phyloP scores from a whole-genome alignment of 1,140 invertebrate species.

The Hylaeus volcanicus region DNA sequence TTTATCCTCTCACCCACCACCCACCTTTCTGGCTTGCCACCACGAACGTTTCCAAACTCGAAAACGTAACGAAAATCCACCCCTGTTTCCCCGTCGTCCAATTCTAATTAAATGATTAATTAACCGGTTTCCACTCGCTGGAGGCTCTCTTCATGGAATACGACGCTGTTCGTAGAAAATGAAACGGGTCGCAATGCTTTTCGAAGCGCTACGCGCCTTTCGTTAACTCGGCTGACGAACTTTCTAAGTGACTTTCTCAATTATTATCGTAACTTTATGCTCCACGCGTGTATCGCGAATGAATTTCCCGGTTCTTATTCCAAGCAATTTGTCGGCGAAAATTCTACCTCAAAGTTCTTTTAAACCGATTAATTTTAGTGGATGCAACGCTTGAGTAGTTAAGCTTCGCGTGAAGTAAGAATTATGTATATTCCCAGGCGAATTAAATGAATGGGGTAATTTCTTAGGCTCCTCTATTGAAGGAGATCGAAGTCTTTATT shows the following conservation, averaged over 20 bases:
- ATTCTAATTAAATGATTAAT: neutral
- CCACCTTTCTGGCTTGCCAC: no score
- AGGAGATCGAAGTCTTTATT: no score
- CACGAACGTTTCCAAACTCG: neutral
- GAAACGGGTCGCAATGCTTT: neutral
- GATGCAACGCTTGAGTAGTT: neutral
- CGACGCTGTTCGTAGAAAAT: neutral
- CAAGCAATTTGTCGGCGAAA: neutral
- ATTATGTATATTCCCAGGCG: no score
- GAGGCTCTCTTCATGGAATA: neutral
- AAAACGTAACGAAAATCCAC: neutral
- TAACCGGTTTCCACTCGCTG: neutral
- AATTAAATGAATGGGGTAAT: no score
- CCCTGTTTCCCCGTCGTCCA: neutral
- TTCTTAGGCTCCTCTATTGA: no score
- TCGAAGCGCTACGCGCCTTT: neutral
- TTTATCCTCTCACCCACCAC: neutral
- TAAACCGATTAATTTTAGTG: neutral
- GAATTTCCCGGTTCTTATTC: neutral
- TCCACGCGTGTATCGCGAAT: neutral
- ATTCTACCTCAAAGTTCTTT: neutral
- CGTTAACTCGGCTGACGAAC: neutral
- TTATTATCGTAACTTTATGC: neutral
- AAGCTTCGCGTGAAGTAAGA: no score
- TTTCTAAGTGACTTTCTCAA: neutral